Evolutionary conservation across 2,113 vertebrate species (phyloP), one percentile per base, ranked within the genome.

Genomic region (Cyprinodon variegatus): DNA sequence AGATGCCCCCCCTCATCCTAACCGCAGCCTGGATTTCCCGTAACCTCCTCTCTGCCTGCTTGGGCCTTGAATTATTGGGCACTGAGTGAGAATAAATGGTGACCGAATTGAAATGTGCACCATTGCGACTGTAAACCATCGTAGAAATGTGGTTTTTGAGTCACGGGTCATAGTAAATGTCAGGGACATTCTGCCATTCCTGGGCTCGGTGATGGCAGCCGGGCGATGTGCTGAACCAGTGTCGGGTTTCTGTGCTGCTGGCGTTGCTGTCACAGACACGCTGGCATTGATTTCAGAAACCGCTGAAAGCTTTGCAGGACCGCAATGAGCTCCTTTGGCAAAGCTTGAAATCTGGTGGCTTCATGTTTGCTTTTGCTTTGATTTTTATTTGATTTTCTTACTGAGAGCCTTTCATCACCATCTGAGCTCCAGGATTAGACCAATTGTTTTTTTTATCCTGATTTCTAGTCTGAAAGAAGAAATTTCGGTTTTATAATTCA

Each of bases 241-340:
- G 84, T 94, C 92, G 70, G 72, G 72, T 94, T 93, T 90, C 90
- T 20, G 46, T 67, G 48, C 82, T 82, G 79, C 79, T 88, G 85
- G 83, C 70, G 69, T 83, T 89, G 77, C 74, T 76, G 74, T 74
- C 63, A 45, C 77, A 85, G 72, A 79, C 83, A 76, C 76, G 68
- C 62, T 60, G 61, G 73, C 82, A 93, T 91, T 86, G 90, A 94
- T 92, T 80, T 83, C 63, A 45, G 67, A 68, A 83, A 81, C 85
- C 77, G 65, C 75, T 68, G 61, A 83, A 79, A 76, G 79, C 86
- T 86, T 78, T 85, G 29, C 72, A 70, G 46, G 63, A 77, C 43
- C 65, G 7, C 78, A 82, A 89, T 85, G 79, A 75, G 82, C 50
- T 76, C 73, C 61, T 76, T 77, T 73, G 57, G 67, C 62, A 14